These are phyloP conservation scores for Strix occidentalis DNA, from an alignment of 2,797 vertebrate species.

Conservation along the genomic window DNA sequence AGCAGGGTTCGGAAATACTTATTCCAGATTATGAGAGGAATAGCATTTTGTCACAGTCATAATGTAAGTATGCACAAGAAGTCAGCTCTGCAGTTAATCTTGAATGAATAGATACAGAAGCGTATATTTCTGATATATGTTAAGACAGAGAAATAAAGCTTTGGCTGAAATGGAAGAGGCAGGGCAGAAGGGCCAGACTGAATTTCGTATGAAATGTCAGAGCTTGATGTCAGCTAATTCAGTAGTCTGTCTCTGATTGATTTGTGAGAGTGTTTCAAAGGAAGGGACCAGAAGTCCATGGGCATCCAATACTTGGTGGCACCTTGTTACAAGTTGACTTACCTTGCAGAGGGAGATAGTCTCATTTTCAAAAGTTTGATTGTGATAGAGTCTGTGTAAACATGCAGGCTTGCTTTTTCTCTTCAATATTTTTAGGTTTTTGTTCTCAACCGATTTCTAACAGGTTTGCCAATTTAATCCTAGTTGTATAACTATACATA, in stretches of 20 bases:
- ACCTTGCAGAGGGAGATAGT: neutral
- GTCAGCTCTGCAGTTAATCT: neutral
- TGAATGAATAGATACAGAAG: neutral
- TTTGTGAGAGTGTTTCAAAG: neutral
- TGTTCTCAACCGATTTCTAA: neutral
- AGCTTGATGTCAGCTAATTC: neutral
- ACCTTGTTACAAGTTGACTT: neutral
- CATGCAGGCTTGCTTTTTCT: neutral
- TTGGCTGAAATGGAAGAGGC: neutral
- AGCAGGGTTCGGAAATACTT: slow-evolving; percentile 79
- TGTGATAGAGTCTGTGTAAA: neutral
- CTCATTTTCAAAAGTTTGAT: neutral
- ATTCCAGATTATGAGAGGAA: slow-evolving; percentile 87
- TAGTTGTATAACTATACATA: neutral
- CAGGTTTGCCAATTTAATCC: neutral
- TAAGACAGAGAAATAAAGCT: neutral
- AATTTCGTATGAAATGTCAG: neutral
- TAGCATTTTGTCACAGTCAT: slow-evolving; percentile 88
- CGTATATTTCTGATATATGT: fast-evolving
- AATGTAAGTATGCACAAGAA: slow-evolving; percentile 77
- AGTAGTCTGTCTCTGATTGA: neutral
- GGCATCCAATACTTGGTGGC: neutral
- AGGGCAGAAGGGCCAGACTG: neutral
- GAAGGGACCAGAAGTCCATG: neutral
- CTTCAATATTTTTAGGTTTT: neutral